phyloP scores from a whole-genome alignment of 2,113 vertebrate genomes.

The Phainopepla nitens region DNA sequence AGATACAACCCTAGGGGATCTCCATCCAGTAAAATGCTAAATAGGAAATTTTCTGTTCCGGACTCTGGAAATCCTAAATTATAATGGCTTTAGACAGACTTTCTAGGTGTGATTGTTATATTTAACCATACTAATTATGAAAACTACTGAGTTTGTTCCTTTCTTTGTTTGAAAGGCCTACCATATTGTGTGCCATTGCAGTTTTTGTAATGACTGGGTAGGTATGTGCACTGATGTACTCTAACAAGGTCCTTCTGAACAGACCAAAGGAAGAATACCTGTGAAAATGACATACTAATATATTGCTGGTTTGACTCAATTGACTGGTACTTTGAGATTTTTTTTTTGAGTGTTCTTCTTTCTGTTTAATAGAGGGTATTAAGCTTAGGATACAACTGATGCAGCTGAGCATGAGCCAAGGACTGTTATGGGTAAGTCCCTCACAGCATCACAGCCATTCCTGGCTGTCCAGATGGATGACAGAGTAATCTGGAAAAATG shows the following conservation, averaged over 20 bases:
- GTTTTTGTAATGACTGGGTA: not conserved
- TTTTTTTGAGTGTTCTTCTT: not conserved
- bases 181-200: not conserved
- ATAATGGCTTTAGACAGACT: not conserved
- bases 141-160: not conserved
- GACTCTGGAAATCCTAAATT: not conserved
- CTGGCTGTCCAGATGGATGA: not conserved
- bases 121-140: not conserved
- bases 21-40: not conserved
- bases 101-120: not conserved
- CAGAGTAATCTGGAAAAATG: not conserved
- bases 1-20: not conserved
- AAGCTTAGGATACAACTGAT: not conserved
- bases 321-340: not conserved
- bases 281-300: not conserved
- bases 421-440: not conserved
- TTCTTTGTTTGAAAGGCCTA: not conserved
- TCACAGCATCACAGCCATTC: not conserved
- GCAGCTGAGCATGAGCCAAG: not conserved
- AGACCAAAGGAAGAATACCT: not conserved
- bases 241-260: not conserved
- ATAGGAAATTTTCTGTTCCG: not conserved
- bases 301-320: not conserved
- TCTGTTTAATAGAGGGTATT: not conserved
- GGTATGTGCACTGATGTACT: not conserved